Conservation (phyloP, 2,888 invertebrate species). For the Callinectes sapidus region DNA sequence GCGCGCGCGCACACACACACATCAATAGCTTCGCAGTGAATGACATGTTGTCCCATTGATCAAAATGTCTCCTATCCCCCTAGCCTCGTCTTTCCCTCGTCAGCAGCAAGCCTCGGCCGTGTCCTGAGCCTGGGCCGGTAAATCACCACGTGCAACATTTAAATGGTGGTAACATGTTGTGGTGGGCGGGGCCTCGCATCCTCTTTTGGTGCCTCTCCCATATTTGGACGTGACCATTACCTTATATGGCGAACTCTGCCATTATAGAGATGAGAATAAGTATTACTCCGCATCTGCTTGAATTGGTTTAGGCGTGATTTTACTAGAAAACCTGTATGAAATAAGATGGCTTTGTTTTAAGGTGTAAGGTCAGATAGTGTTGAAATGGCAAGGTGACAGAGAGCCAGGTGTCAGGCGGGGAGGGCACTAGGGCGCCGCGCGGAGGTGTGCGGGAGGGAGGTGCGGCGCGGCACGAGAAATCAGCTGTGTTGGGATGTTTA, state of each 20-base stretch:
- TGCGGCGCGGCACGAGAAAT: conserved; percentile 59
- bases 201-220: conserved; percentile 66
- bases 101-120: background rate
- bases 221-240: conserved; percentile 66
- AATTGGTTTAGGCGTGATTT: background rate
- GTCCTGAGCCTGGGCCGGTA: conserved; percentile 37
- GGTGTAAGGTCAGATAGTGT: background rate
- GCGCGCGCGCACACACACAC: background rate
- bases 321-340: conserved; percentile 61
- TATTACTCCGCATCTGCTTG: conserved; percentile 46
- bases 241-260: conserved; percentile 71
- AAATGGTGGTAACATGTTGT: conserved; percentile 63
- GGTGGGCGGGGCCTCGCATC: conserved; percentile 60
- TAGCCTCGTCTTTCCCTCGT: background rate
- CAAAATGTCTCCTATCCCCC: background rate
- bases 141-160: conserved; percentile 66
- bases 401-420: conserved; percentile 19
- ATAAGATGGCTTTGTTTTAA: conserved; percentile 19
- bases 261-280: conserved; percentile 63
- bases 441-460: conserved; percentile 35
- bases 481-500: conserved; percentile 66
- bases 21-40: background rate
- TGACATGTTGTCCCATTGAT: background rate
- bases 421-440: conserved; percentile 51
- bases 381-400: background rate